Evolutionary conservation across 2,888 invertebrate genomes (phyloP), one percentile per base, ranked within the genome.

Genomic region (Helicoverpa assulta): DNA sequence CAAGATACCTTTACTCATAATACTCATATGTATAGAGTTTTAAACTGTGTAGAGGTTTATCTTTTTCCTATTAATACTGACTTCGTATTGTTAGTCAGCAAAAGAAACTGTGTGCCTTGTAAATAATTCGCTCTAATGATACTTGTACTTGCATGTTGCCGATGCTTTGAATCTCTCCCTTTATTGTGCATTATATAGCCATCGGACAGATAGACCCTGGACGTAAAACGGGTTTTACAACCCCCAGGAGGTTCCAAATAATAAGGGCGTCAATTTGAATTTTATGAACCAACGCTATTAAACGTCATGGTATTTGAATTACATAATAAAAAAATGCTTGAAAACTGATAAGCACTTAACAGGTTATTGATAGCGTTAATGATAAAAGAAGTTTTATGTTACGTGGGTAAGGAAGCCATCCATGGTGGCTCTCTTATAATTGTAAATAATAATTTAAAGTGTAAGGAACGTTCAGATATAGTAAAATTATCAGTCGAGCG

Each of bases 251-350:
- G 56, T 40, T 33, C 21, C 47, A 64, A 65, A 79, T 80, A 79
- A 79, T 77, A 78, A 77, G 81, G 70, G 74, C 57, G 58, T 79
- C 81, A 60, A 74, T 70, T 79, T 74, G 40, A 70, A 26, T 78
- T 79, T 80, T 80, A 78, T 64, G 70, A 66, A 62, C 53, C 67
- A 63, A 68, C 66, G 66, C 60, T 80, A 80, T 65, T 68, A 68
- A 77, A 79, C 60, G 50, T 75, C 55, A 55, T 40, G 76, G 33
- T 66, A 61, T 68, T 64, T 52, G 53, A 21, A 68, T 54, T 43
- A 37, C 63, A 55, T 67, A 54, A 12, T 76, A 72, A 77, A 74
- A 40, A 18, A 52, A 43, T 50, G 26, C 47, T 56, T 51, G 60
- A 54, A 76, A 73, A 51, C n/a, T 70, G 57, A 70, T 70, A 64